Conservation (phyloP, 2,113 vertebrate species). For the Sterrhoptilus dennistouni region DNA sequence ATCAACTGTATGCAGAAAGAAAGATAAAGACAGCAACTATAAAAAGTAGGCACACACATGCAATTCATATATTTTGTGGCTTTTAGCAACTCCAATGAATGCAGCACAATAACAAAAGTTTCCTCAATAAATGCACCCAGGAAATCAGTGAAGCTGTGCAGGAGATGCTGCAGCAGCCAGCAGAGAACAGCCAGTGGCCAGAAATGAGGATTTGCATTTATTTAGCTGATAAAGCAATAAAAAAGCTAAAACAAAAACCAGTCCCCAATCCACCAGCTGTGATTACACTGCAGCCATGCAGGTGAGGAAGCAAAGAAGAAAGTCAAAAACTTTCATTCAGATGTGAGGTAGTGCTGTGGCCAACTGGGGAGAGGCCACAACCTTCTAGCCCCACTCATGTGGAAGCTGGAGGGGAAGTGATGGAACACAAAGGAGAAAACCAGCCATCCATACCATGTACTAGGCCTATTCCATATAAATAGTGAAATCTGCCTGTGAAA, state of each 20-base stretch:
- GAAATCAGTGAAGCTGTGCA: neutral
- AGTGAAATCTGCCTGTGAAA: neutral
- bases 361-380: neutral
- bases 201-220: neutral
- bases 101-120: neutral
- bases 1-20: neutral
- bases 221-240: neutral
- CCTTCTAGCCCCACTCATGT: neutral
- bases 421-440: neutral
- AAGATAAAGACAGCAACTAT: neutral
- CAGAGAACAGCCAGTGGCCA: neutral
- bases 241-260: fast-evolving
- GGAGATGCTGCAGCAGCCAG: neutral
- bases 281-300: neutral
- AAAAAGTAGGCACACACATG: neutral
- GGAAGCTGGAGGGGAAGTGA: neutral
- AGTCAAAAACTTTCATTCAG: neutral
- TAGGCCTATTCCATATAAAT: neutral
- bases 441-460: neutral
- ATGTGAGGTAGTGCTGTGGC: neutral
- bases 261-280: neutral
- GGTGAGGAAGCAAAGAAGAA: neutral
- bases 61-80: neutral
- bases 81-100: neutral
- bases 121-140: neutral